Base-by-base conservation (phyloP, 2,888 invertebrate species). In the Nezara viridula region DNA sequence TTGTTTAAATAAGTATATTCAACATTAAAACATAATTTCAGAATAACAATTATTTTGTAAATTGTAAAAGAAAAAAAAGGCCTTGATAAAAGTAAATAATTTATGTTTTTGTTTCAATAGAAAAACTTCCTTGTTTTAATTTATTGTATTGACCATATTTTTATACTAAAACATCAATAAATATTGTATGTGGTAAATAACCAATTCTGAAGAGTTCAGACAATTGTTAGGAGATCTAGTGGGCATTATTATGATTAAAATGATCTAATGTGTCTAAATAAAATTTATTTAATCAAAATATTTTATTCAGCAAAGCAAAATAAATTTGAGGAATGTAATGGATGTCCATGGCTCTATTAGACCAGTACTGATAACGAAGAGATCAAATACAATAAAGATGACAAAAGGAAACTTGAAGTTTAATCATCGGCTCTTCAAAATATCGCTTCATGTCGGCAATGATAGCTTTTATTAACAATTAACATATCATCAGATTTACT, bases 401-500 rank as follows among this genome's bases (percentile, higher is more conserved):
- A 47, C n/a, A 81, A n/a, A 77, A 81, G n/a, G 14, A 81, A 40
- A 81, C n/a, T 81, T 21, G 81, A 47, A 44, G n/a, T 81, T 81
- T 81, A 81, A 47, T 37, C n/a, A 81, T 60, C 10, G 55, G 44
- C 86, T 86, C 86, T 86, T 86, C 86, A 86, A 55, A 86, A 86
- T 86, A 40, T 86, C 24, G 86, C 55, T 86, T 86, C 60, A 86
- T 55, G 55, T 55, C 2, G 86, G 86, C 44, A 86, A 86, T 55
- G 86, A 86, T 86, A 55, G 88, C 88, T 88, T 87, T 60, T 32
- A 88, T 88, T 88, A 88, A 66, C 88, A 77, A 77, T 77, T 60
- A 88, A 88, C 88, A 88, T 88, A 88, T 88, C 88, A 88, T 88
- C 47, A 32, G 44, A 88, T 60, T 81, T 66, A 88, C 86, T 88